Evolutionary conservation across 2,888 invertebrate genomes (phyloP), one percentile per base, ranked within the genome.

Genomic region (Clunio marinus): DNA sequence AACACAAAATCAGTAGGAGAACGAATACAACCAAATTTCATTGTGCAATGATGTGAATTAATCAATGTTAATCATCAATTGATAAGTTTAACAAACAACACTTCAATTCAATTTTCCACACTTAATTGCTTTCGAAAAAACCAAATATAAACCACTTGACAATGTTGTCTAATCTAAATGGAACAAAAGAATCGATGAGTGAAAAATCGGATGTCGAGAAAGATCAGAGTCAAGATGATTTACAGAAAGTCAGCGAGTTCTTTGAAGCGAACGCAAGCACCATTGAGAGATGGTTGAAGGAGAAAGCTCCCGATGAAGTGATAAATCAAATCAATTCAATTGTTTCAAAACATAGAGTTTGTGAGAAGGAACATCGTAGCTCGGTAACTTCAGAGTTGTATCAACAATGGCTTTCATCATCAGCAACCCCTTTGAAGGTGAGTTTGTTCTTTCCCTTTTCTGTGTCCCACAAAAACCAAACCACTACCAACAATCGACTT

Each of bases 371-470:
- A 7, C 81, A 84, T 72, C 83, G 89, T 70, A 87, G 88, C 57
- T 90, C 89, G 57, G 87, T 91, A 72, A 89, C 89, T 55, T 89
- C 91, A 71, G 92, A 93, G 76, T 82, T 93, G 71, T 92, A 92
- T 79, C 91, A 91, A 75, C 83, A 88, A 71, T 93, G 92, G 92
- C 80, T 92, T 75, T 85, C 89, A 35, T 86, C 90, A 28, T 88
- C 89, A 63, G 10, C 32, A 15, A 25, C 32, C 3, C 89, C 91
- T 4, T 82, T 87, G 75, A 86, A 88, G 83, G 85, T 86, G 71
- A 78, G 83, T 74, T 22, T 7, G 60, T 46, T 25, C 20, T 15
- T 45, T 45, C 72, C 74, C 58, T 73, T 72, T 57, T 75, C 32
- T 69, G 28, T 69, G 22, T 45, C 8, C n/a, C n/a, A 5, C 4